Conservation (phyloP, 1,140 invertebrate genomes). For the Ceratitis capitata region DNA sequence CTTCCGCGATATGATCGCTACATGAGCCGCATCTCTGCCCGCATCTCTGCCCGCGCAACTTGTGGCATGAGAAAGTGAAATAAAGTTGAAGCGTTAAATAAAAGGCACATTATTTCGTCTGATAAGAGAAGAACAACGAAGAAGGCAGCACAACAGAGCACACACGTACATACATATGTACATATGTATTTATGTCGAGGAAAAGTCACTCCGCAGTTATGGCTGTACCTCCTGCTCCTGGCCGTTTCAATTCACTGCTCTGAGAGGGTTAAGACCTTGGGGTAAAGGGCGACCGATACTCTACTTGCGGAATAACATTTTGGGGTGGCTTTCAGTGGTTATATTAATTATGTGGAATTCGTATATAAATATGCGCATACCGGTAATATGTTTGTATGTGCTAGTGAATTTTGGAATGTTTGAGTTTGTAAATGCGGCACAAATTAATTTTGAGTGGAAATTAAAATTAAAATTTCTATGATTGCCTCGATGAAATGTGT, state of each 20-base stretch:
- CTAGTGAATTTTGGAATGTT: neutral
- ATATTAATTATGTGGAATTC: neutral
- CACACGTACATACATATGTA: no score
- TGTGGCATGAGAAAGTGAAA: neutral
- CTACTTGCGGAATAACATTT: neutral
- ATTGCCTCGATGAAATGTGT: slow-evolving; percentile 37
- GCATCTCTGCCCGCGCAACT: neutral
- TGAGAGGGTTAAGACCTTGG: slow-evolving; percentile 2
- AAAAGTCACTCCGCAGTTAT: neutral
- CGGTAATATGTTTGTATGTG: neutral
- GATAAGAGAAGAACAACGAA: neutral
- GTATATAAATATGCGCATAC: neutral
- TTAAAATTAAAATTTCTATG: slow-evolving; percentile 40
- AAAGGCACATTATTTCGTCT: slow-evolving; percentile 7
- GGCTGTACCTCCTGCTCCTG: neutral
- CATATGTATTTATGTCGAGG: neutral
- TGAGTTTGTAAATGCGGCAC: neutral
- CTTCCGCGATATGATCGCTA: neutral
- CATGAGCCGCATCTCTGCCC: neutral
- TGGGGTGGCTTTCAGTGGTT: neutral
- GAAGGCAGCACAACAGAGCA: neutral
- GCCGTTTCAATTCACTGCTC: neutral
- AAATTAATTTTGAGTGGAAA: slow-evolving; percentile 38
- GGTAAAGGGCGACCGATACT: neutral
- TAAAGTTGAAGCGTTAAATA: slow-evolving; percentile 12